Percentiles rank a stretch among this genome's conserved stretches.
Evolutionary conservation across 2,797 vertebrate genomes (phyloP).

Genomic region (Thalassophryne amazonica): DNA sequence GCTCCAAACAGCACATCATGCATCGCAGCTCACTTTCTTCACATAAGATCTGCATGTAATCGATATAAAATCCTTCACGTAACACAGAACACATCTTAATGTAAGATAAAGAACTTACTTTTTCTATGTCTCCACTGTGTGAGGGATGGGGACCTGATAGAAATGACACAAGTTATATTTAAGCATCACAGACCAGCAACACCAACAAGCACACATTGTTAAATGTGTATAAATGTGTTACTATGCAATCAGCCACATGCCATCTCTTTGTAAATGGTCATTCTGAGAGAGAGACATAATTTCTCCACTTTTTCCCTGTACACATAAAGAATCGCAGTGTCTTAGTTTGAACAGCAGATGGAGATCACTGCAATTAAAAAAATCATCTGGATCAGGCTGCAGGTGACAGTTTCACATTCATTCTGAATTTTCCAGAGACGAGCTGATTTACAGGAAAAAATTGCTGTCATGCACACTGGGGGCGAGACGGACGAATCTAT

Average conservation of each 20-base stretch:
- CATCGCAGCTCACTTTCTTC: conserved; percentile 20
- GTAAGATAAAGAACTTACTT: conserved; percentile 68
- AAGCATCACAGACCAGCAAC: conserved; percentile 11
- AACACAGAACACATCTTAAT: conserved; percentile 5
- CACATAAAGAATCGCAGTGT: conserved; percentile 55
- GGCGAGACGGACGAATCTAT: conserved; percentile 5
- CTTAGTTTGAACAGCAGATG: conserved; percentile 76
- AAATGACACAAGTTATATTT: conserved; percentile 41
- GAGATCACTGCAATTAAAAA: conserved; percentile 72
- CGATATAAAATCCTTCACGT: not conserved
- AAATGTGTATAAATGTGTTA: not conserved
- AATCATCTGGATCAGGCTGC: conserved; percentile 59
- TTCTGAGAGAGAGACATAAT: conserved; percentile 48
- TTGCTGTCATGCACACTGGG: conserved; percentile 16
- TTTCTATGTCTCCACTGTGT: conserved; percentile 77
- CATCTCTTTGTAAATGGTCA: not conserved
- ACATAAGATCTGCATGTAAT: too few species aligned
- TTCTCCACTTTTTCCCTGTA: conserved; percentile 41
- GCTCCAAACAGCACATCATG: conserved; percentile 39
- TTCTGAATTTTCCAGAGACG: conserved; percentile 38
- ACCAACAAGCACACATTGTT: conserved; percentile 9
- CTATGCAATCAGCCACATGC: not conserved
- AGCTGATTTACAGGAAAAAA: conserved; percentile 38
- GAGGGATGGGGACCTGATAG: conserved; percentile 76
- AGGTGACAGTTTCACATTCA: conserved; percentile 61